A percentile compares a stretch with the other conserved stretches of the same genome.
Conservation (phyloP, 2,113 vertebrate genomes). For the Takifugu bimaculatus region DNA sequence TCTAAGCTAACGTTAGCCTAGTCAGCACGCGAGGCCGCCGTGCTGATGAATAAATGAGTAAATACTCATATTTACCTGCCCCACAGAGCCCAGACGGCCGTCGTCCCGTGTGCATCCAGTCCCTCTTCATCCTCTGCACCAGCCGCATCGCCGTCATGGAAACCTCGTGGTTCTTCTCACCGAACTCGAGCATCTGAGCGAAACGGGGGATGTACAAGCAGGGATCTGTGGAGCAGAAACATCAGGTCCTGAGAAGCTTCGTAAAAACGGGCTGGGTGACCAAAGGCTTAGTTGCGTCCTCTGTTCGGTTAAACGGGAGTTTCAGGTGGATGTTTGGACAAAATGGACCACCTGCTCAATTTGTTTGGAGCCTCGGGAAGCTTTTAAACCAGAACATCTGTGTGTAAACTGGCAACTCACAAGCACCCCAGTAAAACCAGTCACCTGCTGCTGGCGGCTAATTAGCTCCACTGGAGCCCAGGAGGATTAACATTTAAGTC, state of each 20-base stretch:
- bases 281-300: too few species aligned
- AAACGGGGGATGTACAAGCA: conserved; percentile 97
- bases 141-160: conserved; percentile 93
- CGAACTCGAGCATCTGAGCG: conserved; percentile 94
- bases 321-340: not conserved
- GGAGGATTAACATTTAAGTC: conserved; percentile 34
- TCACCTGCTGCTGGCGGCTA: conserved; percentile 20
- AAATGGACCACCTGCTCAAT: not conserved
- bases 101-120: conserved; percentile 98
- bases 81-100: conserved; percentile 94
- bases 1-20: too few species aligned
- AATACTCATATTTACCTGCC: conserved; percentile 77
- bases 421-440: conserved; percentile 24
- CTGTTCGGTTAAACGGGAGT: not conserved
- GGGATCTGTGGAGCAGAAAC: conserved; percentile 75
- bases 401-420: too few species aligned
- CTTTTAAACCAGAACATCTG: too few species aligned
- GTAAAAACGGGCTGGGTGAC: too few species aligned
- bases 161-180: conserved; percentile 96
- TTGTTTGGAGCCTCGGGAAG: too few species aligned
- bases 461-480: conserved; percentile 31
- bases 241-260: too few species aligned
- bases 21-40: too few species aligned
- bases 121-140: conserved; percentile 95
- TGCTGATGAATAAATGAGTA: not conserved